Conservation (phyloP, 64 coral and sea anemone genomes). For the Montipora sp. region DNA sequence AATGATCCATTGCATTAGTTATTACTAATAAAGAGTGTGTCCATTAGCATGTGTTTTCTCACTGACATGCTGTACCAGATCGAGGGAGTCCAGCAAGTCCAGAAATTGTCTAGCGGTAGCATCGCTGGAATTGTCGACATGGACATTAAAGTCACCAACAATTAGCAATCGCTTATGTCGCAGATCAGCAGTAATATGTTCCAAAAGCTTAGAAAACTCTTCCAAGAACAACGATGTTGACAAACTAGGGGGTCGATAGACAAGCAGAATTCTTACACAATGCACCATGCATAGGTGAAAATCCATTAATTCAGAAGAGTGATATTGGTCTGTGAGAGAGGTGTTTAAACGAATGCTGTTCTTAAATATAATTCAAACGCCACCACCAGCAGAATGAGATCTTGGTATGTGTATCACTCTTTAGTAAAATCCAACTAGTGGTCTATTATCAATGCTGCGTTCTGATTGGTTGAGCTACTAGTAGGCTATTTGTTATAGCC, state of each 20-base stretch:
- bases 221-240: conserved; percentile 7
- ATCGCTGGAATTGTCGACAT: background rate
- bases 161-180: conserved; percentile 1
- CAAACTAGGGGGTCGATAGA: background rate
- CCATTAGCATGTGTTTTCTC: conserved; percentile 12
- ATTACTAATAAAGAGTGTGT: background rate
- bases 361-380: background rate
- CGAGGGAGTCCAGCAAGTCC: background rate
- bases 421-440: too few relatives aligned
- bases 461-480: too few relatives aligned
- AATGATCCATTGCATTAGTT: background rate
- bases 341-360: conserved; percentile 1
- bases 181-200: conserved; percentile 3
- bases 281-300: background rate
- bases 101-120: background rate
- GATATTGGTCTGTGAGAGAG: background rate
- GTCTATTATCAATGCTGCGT: too few relatives aligned
- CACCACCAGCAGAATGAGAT: too few relatives aligned
- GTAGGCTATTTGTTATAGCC: too few relatives aligned
- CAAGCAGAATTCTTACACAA: conserved; percentile 3
- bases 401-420: too few relatives aligned
- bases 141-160: background rate
- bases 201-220: conserved; percentile 1
- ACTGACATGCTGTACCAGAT: background rate
- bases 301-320: conserved; percentile 4